Base-by-base conservation (phyloP, 2,113 vertebrate genomes). In the Cinclus mexicanus region DNA sequence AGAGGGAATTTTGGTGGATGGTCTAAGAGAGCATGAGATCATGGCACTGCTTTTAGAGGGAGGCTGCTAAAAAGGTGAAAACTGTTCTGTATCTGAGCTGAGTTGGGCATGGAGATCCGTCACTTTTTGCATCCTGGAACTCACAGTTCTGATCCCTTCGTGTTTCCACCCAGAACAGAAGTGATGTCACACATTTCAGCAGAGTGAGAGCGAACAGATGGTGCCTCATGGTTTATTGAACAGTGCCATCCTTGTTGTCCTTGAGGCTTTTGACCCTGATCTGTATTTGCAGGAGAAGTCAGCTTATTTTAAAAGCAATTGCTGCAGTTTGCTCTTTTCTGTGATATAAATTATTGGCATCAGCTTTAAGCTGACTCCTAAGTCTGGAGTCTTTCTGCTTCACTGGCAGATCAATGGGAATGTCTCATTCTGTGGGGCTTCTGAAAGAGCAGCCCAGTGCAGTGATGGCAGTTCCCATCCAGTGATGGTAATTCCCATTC, bases 201-300 rank as follows among this genome's bases (percentile, higher is more conserved):
- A 18, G 85, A 53, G 74, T 3, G 59, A 56, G 86, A 6, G 41
- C 1, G 16, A 80, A 3, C 76, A 91, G 89, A 70, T 92, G 88
- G 75, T 86, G 90, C 77, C 67, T 88, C 82, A 9, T 72, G 86
- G 6, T 46, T 80, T 89, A 35, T 26, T 91, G 60, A 89, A 1
- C 75, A 47, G 2, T 39, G 57, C 63, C 68, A 61, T 18, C 71
- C 80, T 74, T 5, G 6, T 10, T 89, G 88, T 79, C 82, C 79
- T 85, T 83, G 70, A 83, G 79, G 78, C 63, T 82, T 95, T 50
- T 93, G 42, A 93, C 95, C 67, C 78, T 72, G 7, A 8, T 49
- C 46, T 91, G n/a, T 19, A 5, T 70, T 85, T 72, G 57, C 33
- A 80, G 67, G 69, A 65, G 6, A 84, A 85, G 41, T 22, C 74